Percentiles rank a stretch among this genome's conserved stretches.
phyloP scores from a whole-genome alignment of 2,797 vertebrate species.

The Chelon auratus region DNA sequence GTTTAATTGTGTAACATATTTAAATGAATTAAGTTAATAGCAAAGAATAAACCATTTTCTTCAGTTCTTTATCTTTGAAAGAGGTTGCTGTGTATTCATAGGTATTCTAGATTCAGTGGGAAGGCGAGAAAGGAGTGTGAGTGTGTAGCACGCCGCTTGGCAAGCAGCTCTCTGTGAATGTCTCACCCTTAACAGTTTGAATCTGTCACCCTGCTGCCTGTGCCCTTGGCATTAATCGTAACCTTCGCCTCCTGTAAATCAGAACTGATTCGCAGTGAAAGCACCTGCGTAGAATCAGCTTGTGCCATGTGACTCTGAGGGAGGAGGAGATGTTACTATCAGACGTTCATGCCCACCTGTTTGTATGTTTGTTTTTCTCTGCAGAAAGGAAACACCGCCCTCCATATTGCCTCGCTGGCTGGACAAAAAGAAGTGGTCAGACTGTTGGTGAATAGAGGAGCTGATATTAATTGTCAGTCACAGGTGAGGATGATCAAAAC shows the following conservation, averaged over 20 bases:
- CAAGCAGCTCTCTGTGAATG: slow-evolving; percentile 15
- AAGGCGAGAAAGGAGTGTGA: slow-evolving; percentile 3
- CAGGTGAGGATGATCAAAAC: slow-evolving; percentile 83
- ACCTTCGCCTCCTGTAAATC: slow-evolving; percentile 11
- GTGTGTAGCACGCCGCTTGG: slow-evolving; percentile 28
- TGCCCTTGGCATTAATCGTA: slow-evolving; percentile 45
- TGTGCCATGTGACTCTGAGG: not conserved
- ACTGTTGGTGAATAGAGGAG: slow-evolving; percentile 93
- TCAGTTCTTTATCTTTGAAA: not conserved
- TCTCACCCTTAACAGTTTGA: slow-evolving; percentile 38
- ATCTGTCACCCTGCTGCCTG: slow-evolving; percentile 39
- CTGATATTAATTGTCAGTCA: slow-evolving; percentile 95
- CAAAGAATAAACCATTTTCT: not conserved
- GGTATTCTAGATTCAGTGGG: slow-evolving; percentile 4
- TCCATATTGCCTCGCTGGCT: slow-evolving; percentile 97
- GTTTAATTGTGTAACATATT: not conserved
- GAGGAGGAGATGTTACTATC: not conserved
- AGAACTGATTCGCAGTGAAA: not conserved
- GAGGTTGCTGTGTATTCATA: slow-evolving; percentile 1
- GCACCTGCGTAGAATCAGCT: not conserved
- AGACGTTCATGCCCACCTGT: not conserved
- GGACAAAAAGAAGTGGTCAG: slow-evolving; percentile 94
- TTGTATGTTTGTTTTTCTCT: slow-evolving; percentile 13
- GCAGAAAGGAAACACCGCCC: slow-evolving; percentile 98
- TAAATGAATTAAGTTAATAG: not conserved